These are phyloP conservation scores for Kryptolebias ocellatus DNA, from an alignment of 2,797 vertebrate species.

Conservation along the genomic window DNA sequence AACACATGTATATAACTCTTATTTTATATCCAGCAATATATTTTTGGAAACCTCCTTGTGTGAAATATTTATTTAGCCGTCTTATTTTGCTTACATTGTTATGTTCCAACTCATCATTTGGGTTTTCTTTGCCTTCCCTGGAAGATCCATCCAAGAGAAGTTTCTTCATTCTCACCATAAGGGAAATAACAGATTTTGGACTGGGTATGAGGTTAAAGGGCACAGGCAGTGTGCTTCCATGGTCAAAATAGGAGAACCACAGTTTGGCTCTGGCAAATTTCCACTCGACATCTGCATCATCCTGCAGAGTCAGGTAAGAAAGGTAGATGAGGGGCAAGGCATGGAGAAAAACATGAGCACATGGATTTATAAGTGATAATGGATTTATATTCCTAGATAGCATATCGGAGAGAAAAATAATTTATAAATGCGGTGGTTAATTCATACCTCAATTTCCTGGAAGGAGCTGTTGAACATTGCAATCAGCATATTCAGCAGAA, in stretches of 20 bases:
- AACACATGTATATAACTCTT: too few species aligned
- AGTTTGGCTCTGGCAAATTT: slow-evolving; percentile 96
- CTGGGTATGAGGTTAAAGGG: slow-evolving; percentile 95
- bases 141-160: slow-evolving; percentile 40
- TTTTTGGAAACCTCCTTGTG: not conserved
- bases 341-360: not conserved
- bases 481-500: slow-evolving; percentile 98
- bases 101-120: slow-evolving; percentile 64
- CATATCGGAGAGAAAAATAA: not conserved
- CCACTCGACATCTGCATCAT: slow-evolving; percentile 97
- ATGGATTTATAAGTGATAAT: not conserved
- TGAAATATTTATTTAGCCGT: not conserved
- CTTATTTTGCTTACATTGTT: slow-evolving; percentile 75
- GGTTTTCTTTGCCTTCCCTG: slow-evolving; percentile 38
- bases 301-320: slow-evolving; percentile 73
- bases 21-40: too few species aligned
- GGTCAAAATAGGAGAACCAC: slow-evolving; percentile 96
- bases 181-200: slow-evolving; percentile 84
- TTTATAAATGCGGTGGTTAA: not conserved
- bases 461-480: slow-evolving; percentile 99
- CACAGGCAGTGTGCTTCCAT: slow-evolving; percentile 90
- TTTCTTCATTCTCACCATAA: slow-evolving; percentile 56
- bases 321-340: not conserved
- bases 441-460: slow-evolving; percentile 94
- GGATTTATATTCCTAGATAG: not conserved